phyloP scores from a whole-genome alignment of 2,888 invertebrate genomes.

The Xiphydria camelus region DNA sequence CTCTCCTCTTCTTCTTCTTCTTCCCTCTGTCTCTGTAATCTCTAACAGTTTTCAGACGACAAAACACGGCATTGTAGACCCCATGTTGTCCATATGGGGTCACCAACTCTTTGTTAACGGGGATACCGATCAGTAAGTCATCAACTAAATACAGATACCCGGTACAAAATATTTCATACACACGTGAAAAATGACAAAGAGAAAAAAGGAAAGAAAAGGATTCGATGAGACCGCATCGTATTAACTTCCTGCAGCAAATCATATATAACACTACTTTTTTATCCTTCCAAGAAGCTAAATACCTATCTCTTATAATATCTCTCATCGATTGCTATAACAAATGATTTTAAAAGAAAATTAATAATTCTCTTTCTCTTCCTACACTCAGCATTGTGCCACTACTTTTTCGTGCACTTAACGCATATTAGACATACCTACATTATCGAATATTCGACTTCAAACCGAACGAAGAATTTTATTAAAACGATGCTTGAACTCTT shows the following conservation, averaged over 20 bases:
- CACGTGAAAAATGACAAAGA: slow-evolving; percentile 4
- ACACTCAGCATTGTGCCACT: no score
- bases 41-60: slow-evolving; percentile 64
- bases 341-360: no score
- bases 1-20: no score
- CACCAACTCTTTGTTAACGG: slow-evolving; percentile 97
- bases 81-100: slow-evolving; percentile 98
- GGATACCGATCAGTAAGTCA: slow-evolving; percentile 95
- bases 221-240: slow-evolving; percentile 1
- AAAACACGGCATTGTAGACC: slow-evolving; percentile 96
- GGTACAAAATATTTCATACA: slow-evolving; percentile 22
- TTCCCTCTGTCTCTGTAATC: slow-evolving; percentile 53
- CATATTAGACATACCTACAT: no score
- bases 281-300: no score
- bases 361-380: no score
- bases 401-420: no score
- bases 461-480: no score
- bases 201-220: slow-evolving; percentile 8
- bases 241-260: slow-evolving; percentile 2
- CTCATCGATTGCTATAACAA: no score
- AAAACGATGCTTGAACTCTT: no score
- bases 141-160: slow-evolving; percentile 47
- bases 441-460: no score
- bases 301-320: no score
- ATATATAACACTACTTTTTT: slow-evolving; percentile 1